Percentiles rank a stretch among this genome's conserved stretches.
These are phyloP conservation scores for Urocolius indicus DNA, from an alignment of 2,113 vertebrate species.

Conservation along the genomic window DNA sequence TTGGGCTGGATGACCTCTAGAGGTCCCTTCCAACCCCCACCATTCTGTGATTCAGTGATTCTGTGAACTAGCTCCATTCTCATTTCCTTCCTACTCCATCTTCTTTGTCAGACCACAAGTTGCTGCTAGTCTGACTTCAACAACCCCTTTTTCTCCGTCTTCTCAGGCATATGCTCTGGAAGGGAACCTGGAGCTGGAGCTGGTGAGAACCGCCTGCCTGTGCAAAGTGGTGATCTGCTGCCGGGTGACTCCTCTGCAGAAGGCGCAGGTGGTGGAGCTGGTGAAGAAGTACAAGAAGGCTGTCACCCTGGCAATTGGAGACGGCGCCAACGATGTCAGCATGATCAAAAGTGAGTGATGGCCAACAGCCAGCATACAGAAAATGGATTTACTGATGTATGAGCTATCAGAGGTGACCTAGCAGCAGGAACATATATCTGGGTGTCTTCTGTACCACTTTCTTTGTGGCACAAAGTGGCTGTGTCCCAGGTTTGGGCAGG, in stretches of 20 bases:
- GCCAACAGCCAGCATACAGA: fast-evolving
- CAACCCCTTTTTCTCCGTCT: background rate
- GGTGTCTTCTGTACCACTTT: background rate
- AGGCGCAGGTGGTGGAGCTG: slow-evolving; percentile 94
- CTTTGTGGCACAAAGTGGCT: background rate
- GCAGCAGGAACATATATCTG: background rate
- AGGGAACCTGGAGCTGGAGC: slow-evolving; percentile 83
- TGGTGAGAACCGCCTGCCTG: slow-evolving; percentile 88
- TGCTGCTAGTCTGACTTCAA: background rate
- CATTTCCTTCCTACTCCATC: fast-evolving
- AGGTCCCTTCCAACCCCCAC: too few relatives aligned
- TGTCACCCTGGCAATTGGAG: slow-evolving; percentile 93
- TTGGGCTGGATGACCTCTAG: too few relatives aligned
- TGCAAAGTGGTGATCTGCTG: slow-evolving; percentile 95
- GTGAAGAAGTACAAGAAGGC: slow-evolving; percentile 93
- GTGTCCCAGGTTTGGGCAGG: background rate
- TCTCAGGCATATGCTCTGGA: slow-evolving; percentile 88
- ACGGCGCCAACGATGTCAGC: slow-evolving; percentile 94
- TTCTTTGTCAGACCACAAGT: background rate
- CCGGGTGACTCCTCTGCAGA: slow-evolving; percentile 93
- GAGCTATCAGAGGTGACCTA: background rate
- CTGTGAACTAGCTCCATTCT: background rate
- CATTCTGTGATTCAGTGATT: too few relatives aligned
- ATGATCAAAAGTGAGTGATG: slow-evolving; percentile 92
- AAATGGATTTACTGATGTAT: fast-evolving